These are phyloP conservation scores for silkworm (Bombyx mori) DNA, from an alignment of 1,140 invertebrate species.

Conservation along the genomic window DNA sequence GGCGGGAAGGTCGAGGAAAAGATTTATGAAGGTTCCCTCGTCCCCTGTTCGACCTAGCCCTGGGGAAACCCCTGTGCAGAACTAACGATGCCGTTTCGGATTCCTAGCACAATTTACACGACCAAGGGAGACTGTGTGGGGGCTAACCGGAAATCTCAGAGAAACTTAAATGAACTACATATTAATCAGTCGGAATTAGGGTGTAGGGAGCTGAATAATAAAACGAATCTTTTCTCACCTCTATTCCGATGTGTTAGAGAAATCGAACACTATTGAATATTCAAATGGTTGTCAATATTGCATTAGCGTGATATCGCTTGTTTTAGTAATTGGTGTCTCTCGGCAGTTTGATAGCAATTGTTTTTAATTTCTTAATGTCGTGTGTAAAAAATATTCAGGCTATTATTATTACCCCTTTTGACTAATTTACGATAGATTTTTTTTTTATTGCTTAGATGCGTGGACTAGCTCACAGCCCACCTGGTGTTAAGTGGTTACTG, in stretches of 20 bases:
- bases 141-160: conserved; percentile 31
- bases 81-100: conserved; percentile 61
- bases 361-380: background rate
- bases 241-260: conserved; percentile 6
- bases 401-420: background rate
- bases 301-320: no score
- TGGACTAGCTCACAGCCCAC: no score
- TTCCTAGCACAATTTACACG: conserved; percentile 63
- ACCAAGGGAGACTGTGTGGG: conserved; percentile 16
- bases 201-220: conserved; percentile 23
- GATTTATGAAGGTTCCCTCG: conserved; percentile 61
- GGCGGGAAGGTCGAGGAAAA: conserved; percentile 54
- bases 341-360: no score
- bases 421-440: background rate
- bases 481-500: no score
- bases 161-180: conserved; percentile 32
- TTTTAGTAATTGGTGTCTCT: no score
- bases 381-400: no score
- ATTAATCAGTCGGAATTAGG: conserved; percentile 34
- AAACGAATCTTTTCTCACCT: conserved; percentile 21
- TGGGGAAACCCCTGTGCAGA: conserved; percentile 42
- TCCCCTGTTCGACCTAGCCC: conserved; percentile 44
- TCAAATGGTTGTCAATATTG: no score
- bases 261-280: no score
- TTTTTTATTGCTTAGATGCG: no score